Percentiles rank a stretch among this genome's conserved stretches.
These are phyloP conservation scores for Phlogophora meticulosa DNA, from an alignment of 2,888 invertebrate species.

Conservation along the genomic window DNA sequence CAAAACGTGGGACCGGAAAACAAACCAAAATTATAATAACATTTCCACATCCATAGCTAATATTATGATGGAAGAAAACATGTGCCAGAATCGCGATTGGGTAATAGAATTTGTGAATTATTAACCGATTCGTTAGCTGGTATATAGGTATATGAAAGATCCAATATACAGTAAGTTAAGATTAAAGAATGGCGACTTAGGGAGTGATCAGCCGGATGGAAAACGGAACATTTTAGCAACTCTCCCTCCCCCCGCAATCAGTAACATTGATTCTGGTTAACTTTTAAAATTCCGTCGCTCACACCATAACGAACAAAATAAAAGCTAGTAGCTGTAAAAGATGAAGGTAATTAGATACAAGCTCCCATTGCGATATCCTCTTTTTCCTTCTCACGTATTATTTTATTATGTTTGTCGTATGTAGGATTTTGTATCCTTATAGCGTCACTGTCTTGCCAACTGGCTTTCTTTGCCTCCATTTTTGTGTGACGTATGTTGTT, in stretches of 20 bases:
- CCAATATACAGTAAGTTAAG: constrained; percentile 61
- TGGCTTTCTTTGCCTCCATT: too few species aligned
- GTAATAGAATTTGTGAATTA: constrained; percentile 48
- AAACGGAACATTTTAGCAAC: constrained; percentile 63
- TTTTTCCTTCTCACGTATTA: too few species aligned
- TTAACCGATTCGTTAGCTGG: constrained; percentile 32
- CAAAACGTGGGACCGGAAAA: constrained; percentile 29
- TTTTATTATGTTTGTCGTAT: too few species aligned
- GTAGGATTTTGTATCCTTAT: too few species aligned
- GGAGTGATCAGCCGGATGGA: constrained; percentile 56
- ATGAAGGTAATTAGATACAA: too few species aligned
- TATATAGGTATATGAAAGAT: constrained; percentile 30
- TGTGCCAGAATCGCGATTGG: constrained; percentile 14
- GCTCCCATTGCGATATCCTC: too few species aligned
- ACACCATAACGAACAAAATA: constrained; percentile 55
- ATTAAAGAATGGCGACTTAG: constrained; percentile 57
- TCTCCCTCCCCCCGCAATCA: constrained; percentile 63
- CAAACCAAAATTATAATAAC: constrained; percentile 12
- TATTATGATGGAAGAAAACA: not conserved
- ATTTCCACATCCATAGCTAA: constrained; percentile 5
- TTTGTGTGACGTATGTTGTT: too few species aligned
- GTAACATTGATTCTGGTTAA: constrained; percentile 70
- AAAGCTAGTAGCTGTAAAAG: too few species aligned
- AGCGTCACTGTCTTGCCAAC: too few species aligned
- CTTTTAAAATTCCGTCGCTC: constrained; percentile 48